Evolutionary conservation across 2,888 invertebrate species (phyloP).

Genomic region (Amphipyra tragopoginis): DNA sequence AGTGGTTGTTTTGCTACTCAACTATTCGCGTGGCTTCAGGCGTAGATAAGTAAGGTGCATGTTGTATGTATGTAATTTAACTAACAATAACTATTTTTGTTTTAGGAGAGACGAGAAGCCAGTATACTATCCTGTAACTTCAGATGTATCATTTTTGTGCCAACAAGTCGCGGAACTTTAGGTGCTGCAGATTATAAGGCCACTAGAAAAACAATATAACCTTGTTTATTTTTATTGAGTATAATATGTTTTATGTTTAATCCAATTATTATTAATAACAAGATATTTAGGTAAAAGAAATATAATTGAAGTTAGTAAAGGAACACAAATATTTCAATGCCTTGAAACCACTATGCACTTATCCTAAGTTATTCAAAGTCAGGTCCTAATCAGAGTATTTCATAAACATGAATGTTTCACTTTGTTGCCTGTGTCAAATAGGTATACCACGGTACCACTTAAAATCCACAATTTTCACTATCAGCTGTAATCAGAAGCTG

Average conservation of each 20-base stretch:
- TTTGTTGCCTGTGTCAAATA: constrained; percentile 41
- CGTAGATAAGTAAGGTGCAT: too few relatives aligned
- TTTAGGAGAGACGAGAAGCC: constrained; percentile 87
- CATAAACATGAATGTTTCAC: constrained; percentile 45
- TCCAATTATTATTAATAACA: constrained; percentile 22
- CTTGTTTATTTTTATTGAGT: constrained; percentile 26
- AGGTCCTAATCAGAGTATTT: constrained; percentile 43
- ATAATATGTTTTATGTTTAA: constrained; percentile 25
- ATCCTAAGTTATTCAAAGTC: constrained; percentile 46
- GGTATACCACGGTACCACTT: constrained; percentile 47
- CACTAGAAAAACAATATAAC: constrained; percentile 12
- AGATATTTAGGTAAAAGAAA: constrained; percentile 33
- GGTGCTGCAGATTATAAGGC: not conserved
- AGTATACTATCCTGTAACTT: constrained; percentile 86
- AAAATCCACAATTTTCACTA: constrained; percentile 58
- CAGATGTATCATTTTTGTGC: constrained; percentile 90
- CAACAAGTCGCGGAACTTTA: constrained; percentile 39
- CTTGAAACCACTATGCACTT: constrained; percentile 54
- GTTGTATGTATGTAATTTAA: too few relatives aligned
- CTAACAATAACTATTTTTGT: constrained; percentile 56
- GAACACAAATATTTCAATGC: constrained; percentile 42
- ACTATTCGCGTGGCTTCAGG: too few relatives aligned
- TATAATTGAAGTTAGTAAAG: constrained; percentile 45
- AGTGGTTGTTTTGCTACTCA: too few relatives aligned
- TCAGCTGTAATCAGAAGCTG: constrained; percentile 39